These are phyloP conservation scores for cattle (Bos taurus) DNA, from an alignment of 2,113 vertebrate genomes.

Conservation along the genomic window DNA sequence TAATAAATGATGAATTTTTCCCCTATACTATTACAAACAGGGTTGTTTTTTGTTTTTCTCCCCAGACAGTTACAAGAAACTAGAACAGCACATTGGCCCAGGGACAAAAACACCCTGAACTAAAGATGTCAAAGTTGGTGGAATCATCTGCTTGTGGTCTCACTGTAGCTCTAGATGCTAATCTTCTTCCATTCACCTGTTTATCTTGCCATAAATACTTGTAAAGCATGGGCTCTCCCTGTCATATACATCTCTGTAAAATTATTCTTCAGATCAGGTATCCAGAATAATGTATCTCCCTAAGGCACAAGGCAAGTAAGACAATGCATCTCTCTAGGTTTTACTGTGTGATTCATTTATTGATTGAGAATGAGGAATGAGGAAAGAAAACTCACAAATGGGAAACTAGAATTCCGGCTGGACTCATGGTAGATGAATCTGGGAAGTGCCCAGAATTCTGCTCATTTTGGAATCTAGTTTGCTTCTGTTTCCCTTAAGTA, in stretches of 20 bases:
- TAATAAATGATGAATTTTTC: not conserved
- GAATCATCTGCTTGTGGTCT: constrained; percentile 2
- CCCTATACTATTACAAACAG: not conserved
- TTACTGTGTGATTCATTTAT: not conserved
- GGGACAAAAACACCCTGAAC: constrained; percentile 34
- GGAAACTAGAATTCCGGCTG: not conserved
- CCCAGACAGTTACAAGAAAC: not conserved
- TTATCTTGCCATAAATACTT: constrained; percentile 18
- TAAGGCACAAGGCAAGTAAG: not conserved
- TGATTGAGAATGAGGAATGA: not conserved
- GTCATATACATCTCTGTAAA: not conserved
- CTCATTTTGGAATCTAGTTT: not conserved
- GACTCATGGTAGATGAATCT: not conserved
- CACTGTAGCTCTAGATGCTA: not conserved
- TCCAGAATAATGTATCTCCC: not conserved
- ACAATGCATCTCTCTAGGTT: not conserved
- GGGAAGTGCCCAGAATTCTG: not conserved
- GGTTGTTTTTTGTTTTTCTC: not conserved
- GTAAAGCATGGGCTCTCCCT: not conserved
- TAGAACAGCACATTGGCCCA: not conserved
- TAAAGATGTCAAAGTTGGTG: not conserved
- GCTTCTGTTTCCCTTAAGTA: not conserved
- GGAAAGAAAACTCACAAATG: not conserved
- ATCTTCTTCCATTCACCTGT: not conserved
- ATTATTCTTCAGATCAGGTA: not conserved